Evolutionary conservation across 1,140 invertebrate genomes (phyloP).

Genomic region (Aporrectodea caliginosa): DNA sequence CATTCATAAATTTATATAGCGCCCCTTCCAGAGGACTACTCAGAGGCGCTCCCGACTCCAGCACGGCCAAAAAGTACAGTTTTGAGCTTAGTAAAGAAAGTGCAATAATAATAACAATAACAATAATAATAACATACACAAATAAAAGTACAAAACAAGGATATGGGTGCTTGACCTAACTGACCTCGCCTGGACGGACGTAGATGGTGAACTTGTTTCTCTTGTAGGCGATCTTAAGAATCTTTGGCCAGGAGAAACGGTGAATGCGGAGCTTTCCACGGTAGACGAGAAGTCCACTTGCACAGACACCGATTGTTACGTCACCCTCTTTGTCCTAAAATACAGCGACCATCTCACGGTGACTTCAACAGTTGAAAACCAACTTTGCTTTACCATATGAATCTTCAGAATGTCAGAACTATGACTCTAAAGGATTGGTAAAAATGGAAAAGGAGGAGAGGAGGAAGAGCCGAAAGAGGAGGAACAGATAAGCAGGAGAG

Average conservation of each 20-base stretch:
- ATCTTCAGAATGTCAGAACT: too few relatives aligned
- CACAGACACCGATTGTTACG: constrained; percentile 93
- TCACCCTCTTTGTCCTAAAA: constrained; percentile 82
- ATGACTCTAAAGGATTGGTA: too few relatives aligned
- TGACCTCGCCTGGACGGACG: constrained; percentile 85
- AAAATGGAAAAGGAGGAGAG: not conserved
- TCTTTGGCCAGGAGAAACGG: constrained; percentile 95
- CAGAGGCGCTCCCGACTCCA: too few relatives aligned
- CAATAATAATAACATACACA: constrained; percentile 1
- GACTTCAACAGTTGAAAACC: too few relatives aligned
- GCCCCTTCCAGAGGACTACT: too few relatives aligned
- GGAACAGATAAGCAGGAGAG: too few relatives aligned
- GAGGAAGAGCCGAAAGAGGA: too few relatives aligned
- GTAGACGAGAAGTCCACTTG: constrained; percentile 90
- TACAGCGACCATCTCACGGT: too few relatives aligned
- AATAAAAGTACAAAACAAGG: not conserved
- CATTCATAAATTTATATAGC: too few relatives aligned
- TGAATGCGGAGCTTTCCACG: constrained; percentile 92
- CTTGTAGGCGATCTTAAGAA: constrained; percentile 98
- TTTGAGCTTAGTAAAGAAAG: too few relatives aligned
- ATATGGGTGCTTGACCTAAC: not conserved
- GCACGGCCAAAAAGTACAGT: too few relatives aligned
- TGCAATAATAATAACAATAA: not conserved
- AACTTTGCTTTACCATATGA: too few relatives aligned
- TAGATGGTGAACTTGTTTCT: constrained; percentile 98